Percentiles rank a stretch among this genome's conserved stretches.
phyloP scores from a whole-genome alignment of 1,140 invertebrate species.

The Venturia canescens region DNA sequence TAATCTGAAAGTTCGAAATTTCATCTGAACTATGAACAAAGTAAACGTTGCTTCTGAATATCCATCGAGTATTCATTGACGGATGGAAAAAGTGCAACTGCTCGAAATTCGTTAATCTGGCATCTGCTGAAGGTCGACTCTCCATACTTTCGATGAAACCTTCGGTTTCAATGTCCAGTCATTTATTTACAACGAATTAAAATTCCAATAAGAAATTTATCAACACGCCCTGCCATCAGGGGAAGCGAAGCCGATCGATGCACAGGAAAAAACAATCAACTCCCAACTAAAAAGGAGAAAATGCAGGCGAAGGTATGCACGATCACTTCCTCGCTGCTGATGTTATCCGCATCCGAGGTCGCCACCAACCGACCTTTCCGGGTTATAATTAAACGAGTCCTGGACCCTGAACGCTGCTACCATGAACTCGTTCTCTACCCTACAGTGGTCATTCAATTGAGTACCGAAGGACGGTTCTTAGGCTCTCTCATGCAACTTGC shows the following conservation, averaged over 20 bases:
- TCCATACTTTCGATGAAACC: too few relatives aligned
- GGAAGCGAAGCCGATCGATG: neutral
- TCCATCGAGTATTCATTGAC: too few relatives aligned
- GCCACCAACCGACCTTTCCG: constrained; percentile 60
- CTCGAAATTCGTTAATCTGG: too few relatives aligned
- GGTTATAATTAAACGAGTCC: constrained; percentile 55
- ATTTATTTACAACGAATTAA: too few relatives aligned
- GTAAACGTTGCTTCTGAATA: too few relatives aligned
- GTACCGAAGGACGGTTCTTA: constrained; percentile 12
- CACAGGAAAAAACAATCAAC: neutral
- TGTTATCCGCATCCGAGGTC: constrained; percentile 54
- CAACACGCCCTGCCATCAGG: too few relatives aligned
- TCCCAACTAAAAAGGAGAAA: neutral
- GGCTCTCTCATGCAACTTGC: constrained; percentile 11
- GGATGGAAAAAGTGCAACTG: too few relatives aligned
- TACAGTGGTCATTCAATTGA: constrained; percentile 34
- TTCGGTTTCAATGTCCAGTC: too few relatives aligned
- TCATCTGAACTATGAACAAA: too few relatives aligned
- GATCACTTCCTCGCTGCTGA: constrained; percentile 41
- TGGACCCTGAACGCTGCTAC: neutral
- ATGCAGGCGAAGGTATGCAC: neutral
- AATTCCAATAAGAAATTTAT: too few relatives aligned
- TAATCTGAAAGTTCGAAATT: too few relatives aligned
- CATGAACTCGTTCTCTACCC: neutral
- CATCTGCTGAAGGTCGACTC: too few relatives aligned